Conservation (phyloP, 1,140 invertebrate genomes). For the Drosophila ogumai region DNA sequence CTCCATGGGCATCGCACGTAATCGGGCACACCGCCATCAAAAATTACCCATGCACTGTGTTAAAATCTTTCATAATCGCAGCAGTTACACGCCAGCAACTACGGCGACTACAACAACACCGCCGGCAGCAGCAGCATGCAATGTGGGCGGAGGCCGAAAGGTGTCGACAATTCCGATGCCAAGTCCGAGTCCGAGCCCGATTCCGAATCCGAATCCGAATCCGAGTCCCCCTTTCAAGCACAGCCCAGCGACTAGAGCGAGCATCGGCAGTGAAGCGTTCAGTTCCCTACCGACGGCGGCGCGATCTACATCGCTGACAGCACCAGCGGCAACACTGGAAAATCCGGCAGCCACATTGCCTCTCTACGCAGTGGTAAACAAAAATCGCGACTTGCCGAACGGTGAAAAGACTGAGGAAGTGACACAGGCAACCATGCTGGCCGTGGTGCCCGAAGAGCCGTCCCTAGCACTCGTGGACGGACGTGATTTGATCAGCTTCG, state of each 20-base stretch:
- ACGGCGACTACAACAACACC: conserved; percentile 10
- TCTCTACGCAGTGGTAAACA: conserved; percentile 67
- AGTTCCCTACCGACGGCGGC: conserved; percentile 69
- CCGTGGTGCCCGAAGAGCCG: conserved; percentile 64
- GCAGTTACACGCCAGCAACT: conserved; percentile 54
- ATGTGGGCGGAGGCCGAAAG: conserved; percentile 39
- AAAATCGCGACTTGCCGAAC: conserved; percentile 57
- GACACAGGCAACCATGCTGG: conserved; percentile 52
- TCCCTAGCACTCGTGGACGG: conserved; percentile 22
- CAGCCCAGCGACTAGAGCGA: conserved; percentile 38
- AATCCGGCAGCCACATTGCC: conserved; percentile 19
- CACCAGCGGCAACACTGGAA: conserved; percentile 11
- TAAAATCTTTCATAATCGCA: conserved; percentile 85
- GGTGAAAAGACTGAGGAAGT: conserved; percentile 42
- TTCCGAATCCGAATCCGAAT: conserved; percentile 7
- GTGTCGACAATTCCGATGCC: conserved; percentile 35
- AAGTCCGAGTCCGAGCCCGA: conserved; percentile 9
- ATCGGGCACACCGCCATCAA: conserved; percentile 76
- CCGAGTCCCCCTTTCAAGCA: conserved; percentile 10
- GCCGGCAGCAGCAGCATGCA: conserved; percentile 30
- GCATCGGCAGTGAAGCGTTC: conserved; percentile 36
- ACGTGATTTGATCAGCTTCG: conserved; percentile 78
- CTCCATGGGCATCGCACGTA: conserved; percentile 76
- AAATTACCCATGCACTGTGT: conserved; percentile 85
- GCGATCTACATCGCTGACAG: conserved; percentile 64